Conservation (phyloP, 2,113 vertebrate genomes). For the Mugil cephalus region DNA sequence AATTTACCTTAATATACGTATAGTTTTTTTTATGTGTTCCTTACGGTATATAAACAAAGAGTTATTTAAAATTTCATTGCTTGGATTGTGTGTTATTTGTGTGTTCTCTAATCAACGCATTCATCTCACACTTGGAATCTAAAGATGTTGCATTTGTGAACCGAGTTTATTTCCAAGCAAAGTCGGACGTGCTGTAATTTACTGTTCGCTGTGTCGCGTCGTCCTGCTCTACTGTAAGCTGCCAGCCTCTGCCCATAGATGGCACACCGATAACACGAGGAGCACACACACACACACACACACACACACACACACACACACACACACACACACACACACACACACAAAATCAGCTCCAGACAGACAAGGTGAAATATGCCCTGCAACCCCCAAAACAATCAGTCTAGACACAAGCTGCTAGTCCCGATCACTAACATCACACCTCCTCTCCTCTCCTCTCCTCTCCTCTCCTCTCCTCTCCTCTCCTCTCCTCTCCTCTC, state of each 20-base stretch:
- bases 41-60: no score
- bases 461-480: conserved; percentile 1
- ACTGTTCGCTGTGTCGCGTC: conserved; percentile 21
- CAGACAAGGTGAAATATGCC: conserved; percentile 56
- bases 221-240: conserved; percentile 36
- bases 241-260: conserved; percentile 39
- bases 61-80: no score
- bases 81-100: no score
- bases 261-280: conserved; percentile 29
- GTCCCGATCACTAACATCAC: conserved; percentile 35
- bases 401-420: conserved; percentile 76
- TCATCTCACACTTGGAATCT: not conserved
- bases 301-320: conserved; percentile 2
- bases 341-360: conserved; percentile 26
- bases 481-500: not conserved
- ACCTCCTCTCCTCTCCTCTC: conserved; percentile 9
- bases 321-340: not conserved
- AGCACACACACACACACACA: conserved; percentile 8
- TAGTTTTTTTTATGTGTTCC: no score
- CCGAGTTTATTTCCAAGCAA: conserved; percentile 2
- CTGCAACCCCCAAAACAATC: conserved; percentile 46
- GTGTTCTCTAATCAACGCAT: no score
- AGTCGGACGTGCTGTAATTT: conserved; percentile 10
- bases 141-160: not conserved
- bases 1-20: not conserved